Percentiles rank a stretch among this genome's conserved stretches.
phyloP scores from a whole-genome alignment of 2,888 invertebrate genomes.

The Eumerus sabulonum region DNA sequence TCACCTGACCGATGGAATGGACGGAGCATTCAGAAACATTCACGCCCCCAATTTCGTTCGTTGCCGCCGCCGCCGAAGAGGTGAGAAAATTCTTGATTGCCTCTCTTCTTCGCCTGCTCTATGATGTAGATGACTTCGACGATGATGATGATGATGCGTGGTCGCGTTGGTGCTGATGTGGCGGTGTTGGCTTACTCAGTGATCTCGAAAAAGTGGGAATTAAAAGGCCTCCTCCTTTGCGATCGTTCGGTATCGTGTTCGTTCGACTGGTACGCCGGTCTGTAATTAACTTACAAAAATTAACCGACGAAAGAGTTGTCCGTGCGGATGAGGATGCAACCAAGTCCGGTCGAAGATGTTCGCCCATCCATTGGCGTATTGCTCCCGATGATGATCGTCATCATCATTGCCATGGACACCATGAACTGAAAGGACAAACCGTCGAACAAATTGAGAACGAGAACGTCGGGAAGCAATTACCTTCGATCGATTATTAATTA shows the following conservation, averaged over 20 bases:
- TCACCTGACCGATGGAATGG: constrained; percentile 43
- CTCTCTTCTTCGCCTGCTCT: constrained; percentile 62
- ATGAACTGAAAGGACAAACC: constrained; percentile 46
- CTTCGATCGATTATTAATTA: constrained; percentile 68
- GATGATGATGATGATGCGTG: constrained; percentile 47
- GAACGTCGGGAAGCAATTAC: constrained; percentile 64
- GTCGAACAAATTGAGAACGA: constrained; percentile 65
- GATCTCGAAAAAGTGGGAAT: constrained; percentile 67
- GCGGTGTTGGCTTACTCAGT: constrained; percentile 55
- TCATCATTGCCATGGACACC: neutral
- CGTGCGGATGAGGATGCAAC: constrained; percentile 45
- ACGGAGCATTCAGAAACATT: constrained; percentile 75
- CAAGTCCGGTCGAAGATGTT: constrained; percentile 26
- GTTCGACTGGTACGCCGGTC: constrained; percentile 52
- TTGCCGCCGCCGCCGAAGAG: constrained; percentile 49
- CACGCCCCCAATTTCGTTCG: constrained; percentile 73
- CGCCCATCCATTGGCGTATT: constrained; percentile 55
- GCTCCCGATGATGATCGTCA: constrained; percentile 46
- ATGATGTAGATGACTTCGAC: constrained; percentile 54
- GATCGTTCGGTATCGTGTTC: constrained; percentile 23
- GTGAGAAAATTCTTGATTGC: constrained; percentile 69
- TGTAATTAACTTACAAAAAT: constrained; percentile 69
- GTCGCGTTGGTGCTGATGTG: constrained; percentile 43
- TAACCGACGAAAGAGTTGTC: constrained; percentile 69
- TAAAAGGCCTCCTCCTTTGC: constrained; percentile 64